These are phyloP conservation scores for Euglossa dilemma DNA, from an alignment of 1,140 invertebrate species.

Conservation along the genomic window DNA sequence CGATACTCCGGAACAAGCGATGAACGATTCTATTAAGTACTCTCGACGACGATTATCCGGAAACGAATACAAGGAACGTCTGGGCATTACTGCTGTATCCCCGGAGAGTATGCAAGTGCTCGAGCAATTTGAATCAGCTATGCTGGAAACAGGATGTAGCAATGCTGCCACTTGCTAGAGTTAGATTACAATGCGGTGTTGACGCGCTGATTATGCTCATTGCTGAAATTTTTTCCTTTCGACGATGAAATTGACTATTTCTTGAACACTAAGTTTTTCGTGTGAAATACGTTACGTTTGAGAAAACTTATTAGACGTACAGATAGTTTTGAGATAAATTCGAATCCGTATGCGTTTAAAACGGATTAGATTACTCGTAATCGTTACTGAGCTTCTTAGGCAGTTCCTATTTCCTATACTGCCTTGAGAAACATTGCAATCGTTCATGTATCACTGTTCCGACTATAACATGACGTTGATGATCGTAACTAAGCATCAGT, in stretches of 20 bases:
- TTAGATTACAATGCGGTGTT: constrained; percentile 47
- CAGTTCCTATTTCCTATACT: constrained; percentile 41
- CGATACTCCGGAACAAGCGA: constrained; percentile 61
- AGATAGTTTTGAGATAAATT: neutral
- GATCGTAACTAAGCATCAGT: constrained; percentile 10
- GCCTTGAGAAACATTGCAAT: constrained; percentile 14
- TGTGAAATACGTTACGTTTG: neutral
- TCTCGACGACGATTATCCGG: constrained; percentile 26
- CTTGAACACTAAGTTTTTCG: neutral
- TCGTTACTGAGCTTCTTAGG: constrained; percentile 12
- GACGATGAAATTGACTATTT: constrained; percentile 1
- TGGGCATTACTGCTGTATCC: constrained; percentile 63
- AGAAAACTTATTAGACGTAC: neutral
- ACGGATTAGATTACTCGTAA: constrained; percentile 33
- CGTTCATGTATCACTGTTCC: constrained; percentile 16
- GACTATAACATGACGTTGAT: neutral
- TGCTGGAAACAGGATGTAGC: constrained; percentile 59
- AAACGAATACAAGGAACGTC: constrained; percentile 49
- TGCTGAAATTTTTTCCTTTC: neutral
- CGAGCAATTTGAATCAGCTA: constrained; percentile 69
- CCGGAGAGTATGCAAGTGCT: constrained; percentile 67
- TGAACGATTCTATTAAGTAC: constrained; percentile 47
- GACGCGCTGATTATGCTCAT: constrained; percentile 51
- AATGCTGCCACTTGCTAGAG: constrained; percentile 67
- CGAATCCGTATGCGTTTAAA: constrained; percentile 11